A percentile compares a stretch with the other conserved stretches of the same genome.
phyloP scores from a whole-genome alignment of 1,140 invertebrate genomes.

The Charaxes varanes region DNA sequence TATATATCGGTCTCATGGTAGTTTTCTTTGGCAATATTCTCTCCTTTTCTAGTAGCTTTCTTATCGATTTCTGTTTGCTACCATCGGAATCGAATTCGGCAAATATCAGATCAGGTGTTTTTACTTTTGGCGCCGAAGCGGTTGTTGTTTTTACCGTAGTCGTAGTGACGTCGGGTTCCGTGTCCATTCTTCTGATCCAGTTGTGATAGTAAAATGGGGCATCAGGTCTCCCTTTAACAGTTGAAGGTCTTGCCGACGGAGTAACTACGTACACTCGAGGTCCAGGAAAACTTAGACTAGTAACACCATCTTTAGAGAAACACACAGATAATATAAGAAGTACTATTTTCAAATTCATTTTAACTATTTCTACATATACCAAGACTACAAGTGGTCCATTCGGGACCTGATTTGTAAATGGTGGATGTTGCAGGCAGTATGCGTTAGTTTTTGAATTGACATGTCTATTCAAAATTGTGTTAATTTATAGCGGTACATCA shows the following conservation, averaged over 20 bases:
- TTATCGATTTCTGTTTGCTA: constrained; percentile 53
- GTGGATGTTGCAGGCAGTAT: constrained; percentile 26
- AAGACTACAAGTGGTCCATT: constrained; percentile 30
- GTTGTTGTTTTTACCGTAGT: constrained; percentile 26
- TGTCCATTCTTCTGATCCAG: constrained; percentile 62
- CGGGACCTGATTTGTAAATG: constrained; percentile 46
- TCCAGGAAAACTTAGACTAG: constrained; percentile 40
- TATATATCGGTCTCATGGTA: constrained; percentile 46
- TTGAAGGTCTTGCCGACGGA: constrained; percentile 37
- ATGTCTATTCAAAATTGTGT: constrained; percentile 48
- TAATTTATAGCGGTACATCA: constrained; percentile 66
- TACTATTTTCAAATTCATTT: constrained; percentile 37
- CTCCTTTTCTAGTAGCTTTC: constrained; percentile 56
- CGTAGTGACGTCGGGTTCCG: constrained; percentile 27
- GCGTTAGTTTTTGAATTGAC: constrained; percentile 40
- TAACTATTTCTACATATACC: constrained; percentile 27
- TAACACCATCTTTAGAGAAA: constrained; percentile 25
- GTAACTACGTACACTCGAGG: constrained; percentile 61
- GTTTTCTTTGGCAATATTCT: constrained; percentile 33
- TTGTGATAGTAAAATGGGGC: constrained; percentile 62
- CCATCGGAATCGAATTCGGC: constrained; percentile 59
- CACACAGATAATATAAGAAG: constrained; percentile 33
- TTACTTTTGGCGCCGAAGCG: constrained; percentile 27
- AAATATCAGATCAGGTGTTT: constrained; percentile 63
- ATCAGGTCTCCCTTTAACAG: constrained; percentile 39